A percentile compares a stretch with the other conserved stretches of the same genome.
Evolutionary conservation across 2,113 vertebrate species (phyloP).

Genomic region (Mobula birostris): DNA sequence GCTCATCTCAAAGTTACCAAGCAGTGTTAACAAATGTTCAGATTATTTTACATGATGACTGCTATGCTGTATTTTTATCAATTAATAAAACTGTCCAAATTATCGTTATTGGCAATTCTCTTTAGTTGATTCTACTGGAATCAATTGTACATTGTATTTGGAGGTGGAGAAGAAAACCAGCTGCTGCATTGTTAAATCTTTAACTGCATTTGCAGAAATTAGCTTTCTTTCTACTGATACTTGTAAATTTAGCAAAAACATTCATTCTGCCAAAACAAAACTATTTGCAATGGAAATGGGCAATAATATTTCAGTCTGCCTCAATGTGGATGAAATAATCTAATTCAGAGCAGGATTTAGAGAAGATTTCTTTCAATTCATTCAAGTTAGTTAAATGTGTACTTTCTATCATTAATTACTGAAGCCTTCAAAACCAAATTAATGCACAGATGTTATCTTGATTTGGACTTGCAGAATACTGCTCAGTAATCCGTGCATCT

Average conservation of each 20-base stretch:
- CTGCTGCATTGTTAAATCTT: neutral
- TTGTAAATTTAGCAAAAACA: slow-evolving; percentile 44
- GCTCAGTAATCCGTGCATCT: neutral
- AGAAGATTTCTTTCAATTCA: neutral
- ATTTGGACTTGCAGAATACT: neutral
- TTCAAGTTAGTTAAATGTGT: neutral
- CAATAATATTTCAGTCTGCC: neutral
- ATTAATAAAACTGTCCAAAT: neutral
- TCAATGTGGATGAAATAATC: slow-evolving; percentile 23
- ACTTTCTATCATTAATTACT: neutral
- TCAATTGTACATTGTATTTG: neutral
- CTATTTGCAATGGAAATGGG: slow-evolving; percentile 45
- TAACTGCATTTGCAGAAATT: neutral
- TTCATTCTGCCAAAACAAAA: slow-evolving; percentile 43
- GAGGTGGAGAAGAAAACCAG: neutral
- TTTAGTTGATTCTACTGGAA: neutral
- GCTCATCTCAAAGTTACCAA: too few relatives aligned
- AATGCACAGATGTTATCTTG: neutral
- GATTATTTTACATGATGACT: neutral
- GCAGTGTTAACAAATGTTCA: neutral
- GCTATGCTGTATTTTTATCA: neutral
- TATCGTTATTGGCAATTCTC: neutral
- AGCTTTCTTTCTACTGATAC: neutral
- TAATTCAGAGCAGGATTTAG: slow-evolving; percentile 32
- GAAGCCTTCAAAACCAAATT: neutral